phyloP scores from a whole-genome alignment of 2,113 vertebrate species.

The Thalassoma bifasciatum region DNA sequence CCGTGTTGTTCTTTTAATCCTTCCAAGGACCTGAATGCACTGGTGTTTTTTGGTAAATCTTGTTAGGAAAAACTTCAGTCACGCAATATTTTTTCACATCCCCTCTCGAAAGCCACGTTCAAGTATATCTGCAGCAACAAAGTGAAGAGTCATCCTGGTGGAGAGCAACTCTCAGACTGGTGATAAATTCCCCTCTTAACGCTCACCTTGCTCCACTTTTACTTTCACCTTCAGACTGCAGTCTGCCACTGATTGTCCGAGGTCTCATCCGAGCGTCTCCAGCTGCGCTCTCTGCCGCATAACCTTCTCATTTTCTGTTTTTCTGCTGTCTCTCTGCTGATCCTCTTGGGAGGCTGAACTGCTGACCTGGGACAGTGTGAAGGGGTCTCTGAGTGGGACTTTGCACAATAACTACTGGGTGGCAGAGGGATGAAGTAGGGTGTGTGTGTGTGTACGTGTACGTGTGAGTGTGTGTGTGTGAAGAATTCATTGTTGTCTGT shows the following conservation, averaged over 20 bases:
- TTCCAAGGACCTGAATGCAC: no score
- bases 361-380: slow-evolving; percentile 42
- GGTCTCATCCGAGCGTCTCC: slow-evolving; percentile 50
- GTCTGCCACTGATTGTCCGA: slow-evolving; percentile 31
- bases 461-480: slow-evolving; percentile 9
- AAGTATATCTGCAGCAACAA: slow-evolving; percentile 29
- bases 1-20: neutral
- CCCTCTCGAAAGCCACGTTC: slow-evolving; percentile 1
- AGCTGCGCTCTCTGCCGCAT: slow-evolving; percentile 37
- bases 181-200: slow-evolving; percentile 51
- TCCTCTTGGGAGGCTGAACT: slow-evolving; percentile 41
- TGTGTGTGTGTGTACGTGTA: slow-evolving; percentile 7
- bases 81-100: slow-evolving; percentile 2
- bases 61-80: neutral
- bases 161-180: slow-evolving; percentile 19
- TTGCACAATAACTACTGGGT: slow-evolving; percentile 49
- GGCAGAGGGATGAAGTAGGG: slow-evolving; percentile 16
- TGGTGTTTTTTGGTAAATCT: neutral
- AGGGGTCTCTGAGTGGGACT: slow-evolving; percentile 54
- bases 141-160: slow-evolving; percentile 6
- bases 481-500: slow-evolving; percentile 58
- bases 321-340: slow-evolving; percentile 31
- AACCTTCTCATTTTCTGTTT: slow-evolving; percentile 46
- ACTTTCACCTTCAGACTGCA: slow-evolving; percentile 50
- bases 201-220: slow-evolving; percentile 62